Evolutionary conservation across 2,797 vertebrate genomes (phyloP), one percentile per base, ranked within the genome.

Genomic region (Danio albolineatus): DNA sequence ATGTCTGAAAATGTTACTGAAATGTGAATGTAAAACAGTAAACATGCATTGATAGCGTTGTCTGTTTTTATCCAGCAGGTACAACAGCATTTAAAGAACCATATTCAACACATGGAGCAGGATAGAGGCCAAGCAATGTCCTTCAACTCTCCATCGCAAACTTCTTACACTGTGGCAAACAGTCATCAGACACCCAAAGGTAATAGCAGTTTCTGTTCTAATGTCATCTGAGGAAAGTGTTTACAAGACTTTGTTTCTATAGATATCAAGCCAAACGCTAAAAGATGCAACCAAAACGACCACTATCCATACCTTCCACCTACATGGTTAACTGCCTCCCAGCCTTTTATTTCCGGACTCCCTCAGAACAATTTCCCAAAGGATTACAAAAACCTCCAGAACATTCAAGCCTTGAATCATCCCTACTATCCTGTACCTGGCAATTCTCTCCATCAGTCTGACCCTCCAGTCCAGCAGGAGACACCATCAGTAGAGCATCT

Each of bases 321-420:
- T 4, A 83, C 89, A 46, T 88, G 89, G 89, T 82, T 87, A 83
- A 88, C 77, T 48, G 84, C 66, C 7, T 21, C 54, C 78, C 86
- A 77, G 8, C 51, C 74, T 28, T 85, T 84, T 65, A 67, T 41
- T 4, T 8, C 28, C 3, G 36, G 73, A 44, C 59, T 80, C 72
- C 85, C 85, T 36, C 64, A 78, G n/a, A 81, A 66, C 80, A 60
- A 14, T 13, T 67, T 51, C 66, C 79, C 73, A 70, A 75, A 73
- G 14, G 76, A 79, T 57, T 51, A 38, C 39, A 80, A 67, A 77
- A 84, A 62, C 51, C 17, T 64, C 53, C 82, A 83, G 62, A 84
- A 84, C 73, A 19, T 61, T 51, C 49, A 77, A 77, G 71, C 51
- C 44, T 67, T 17, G n/a, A 66, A 74, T 49, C 49, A 80, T 17